Conservation (phyloP, 2,888 invertebrate genomes). For the Drosophila subquinaria region DNA sequence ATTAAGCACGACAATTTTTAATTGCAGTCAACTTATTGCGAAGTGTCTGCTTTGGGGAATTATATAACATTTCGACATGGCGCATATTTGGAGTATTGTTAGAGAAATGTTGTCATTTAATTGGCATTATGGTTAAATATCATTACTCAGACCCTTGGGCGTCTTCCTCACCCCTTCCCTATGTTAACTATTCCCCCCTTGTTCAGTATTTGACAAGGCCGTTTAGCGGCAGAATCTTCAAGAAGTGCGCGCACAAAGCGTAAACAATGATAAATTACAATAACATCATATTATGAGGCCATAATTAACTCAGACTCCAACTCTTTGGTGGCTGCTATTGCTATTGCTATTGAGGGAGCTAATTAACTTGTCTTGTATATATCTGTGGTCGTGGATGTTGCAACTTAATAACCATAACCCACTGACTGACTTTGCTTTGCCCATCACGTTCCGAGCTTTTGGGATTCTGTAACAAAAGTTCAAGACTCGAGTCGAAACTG, state of each 20-base stretch:
- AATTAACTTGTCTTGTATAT: conserved; percentile 61
- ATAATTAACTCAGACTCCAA: conserved; percentile 62
- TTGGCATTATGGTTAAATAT: conserved; percentile 59
- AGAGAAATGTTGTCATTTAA: conserved; percentile 68
- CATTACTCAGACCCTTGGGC: conserved; percentile 21
- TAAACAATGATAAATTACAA: conserved; percentile 75
- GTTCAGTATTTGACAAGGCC: conserved; percentile 36
- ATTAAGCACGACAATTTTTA: conserved; percentile 65
- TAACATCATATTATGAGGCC: conserved; percentile 52
- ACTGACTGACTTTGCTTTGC: conserved; percentile 66
- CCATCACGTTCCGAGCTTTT: conserved; percentile 37
- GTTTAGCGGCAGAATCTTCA: conserved; percentile 57
- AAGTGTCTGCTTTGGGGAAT: conserved; percentile 22
- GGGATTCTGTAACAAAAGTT: conserved; percentile 54
- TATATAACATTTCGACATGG: conserved; percentile 58
- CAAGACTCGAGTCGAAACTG: conserved; percentile 1
- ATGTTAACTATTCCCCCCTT: no score
- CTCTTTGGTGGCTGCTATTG: conserved; percentile 28
- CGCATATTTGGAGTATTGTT: conserved; percentile 41
- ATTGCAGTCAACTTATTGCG: conserved; percentile 64
- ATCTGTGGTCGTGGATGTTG: conserved; percentile 26
- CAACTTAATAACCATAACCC: conserved; percentile 65
- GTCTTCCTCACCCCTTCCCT: not conserved
- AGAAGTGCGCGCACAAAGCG: conserved; percentile 73
- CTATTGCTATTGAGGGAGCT: conserved; percentile 49